Conservation (phyloP, 2,888 invertebrate species). For the Dolomedes plantarius region DNA sequence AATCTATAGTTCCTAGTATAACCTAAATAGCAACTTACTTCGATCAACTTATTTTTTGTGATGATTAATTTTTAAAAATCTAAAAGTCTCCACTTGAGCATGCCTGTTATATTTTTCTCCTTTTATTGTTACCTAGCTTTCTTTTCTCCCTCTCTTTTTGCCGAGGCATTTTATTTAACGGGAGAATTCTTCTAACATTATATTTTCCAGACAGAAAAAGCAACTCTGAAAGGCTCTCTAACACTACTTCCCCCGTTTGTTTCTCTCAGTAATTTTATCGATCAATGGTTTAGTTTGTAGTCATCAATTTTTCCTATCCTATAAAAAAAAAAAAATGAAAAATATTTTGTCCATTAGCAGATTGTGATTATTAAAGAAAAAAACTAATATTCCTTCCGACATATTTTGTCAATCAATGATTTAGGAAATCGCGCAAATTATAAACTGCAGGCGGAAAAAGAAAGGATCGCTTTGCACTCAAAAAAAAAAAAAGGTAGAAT, state of each 20-base stretch:
- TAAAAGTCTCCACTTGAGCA: too few species aligned
- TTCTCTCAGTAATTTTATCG: neutral
- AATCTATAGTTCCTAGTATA: too few species aligned
- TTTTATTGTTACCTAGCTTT: too few species aligned
- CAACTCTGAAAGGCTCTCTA: too few species aligned
- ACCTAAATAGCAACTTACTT: too few species aligned
- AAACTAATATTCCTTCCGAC: neutral
- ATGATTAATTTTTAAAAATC: too few species aligned
- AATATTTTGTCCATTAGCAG: neutral
- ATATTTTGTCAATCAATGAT: constrained; percentile 26
- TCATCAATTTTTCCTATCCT: constrained; percentile 5
- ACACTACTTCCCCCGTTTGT: neutral
- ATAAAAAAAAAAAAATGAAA: constrained; percentile 19
- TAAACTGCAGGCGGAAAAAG: neutral
- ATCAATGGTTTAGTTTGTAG: neutral
- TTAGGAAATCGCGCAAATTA: constrained; percentile 24
- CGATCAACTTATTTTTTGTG: too few species aligned
- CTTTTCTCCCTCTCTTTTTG: too few species aligned
- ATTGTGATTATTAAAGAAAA: constrained; percentile 9
- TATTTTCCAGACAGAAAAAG: too few species aligned
- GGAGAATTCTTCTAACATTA: too few species aligned
- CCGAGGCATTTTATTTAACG: too few species aligned
- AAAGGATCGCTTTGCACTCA: neutral
- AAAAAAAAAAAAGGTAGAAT: neutral
- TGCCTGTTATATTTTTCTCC: too few species aligned